Percentiles rank a stretch among this genome's conserved stretches.
Evolutionary conservation across 2,888 invertebrate genomes (phyloP).

Genomic region (Pachliopta kotzebuea): DNA sequence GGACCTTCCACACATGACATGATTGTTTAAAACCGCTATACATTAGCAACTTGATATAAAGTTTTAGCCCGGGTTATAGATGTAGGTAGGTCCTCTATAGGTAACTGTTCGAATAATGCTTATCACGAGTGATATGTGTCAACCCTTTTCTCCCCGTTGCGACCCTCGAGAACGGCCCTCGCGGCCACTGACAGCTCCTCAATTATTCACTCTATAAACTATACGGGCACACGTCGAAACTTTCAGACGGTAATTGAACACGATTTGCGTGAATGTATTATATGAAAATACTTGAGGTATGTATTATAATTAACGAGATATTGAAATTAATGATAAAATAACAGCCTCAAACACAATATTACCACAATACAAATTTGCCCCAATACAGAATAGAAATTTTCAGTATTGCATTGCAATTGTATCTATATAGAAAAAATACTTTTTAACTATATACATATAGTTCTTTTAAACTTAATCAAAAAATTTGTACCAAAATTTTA

Average conservation of each 20-base stretch:
- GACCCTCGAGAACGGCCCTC: constrained; percentile 8
- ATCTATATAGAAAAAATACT: too few species aligned
- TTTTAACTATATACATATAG: too few species aligned
- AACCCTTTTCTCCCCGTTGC: constrained; percentile 19
- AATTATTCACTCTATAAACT: constrained; percentile 23
- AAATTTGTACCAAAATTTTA: too few species aligned
- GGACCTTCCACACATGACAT: too few species aligned
- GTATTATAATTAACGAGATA: neutral
- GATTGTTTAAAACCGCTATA: too few species aligned
- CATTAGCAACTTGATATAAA: too few species aligned
- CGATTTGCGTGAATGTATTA: constrained; percentile 16
- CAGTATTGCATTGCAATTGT: too few species aligned
- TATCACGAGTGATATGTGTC: constrained; percentile 19
- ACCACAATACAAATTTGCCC: too few species aligned
- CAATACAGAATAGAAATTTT: too few species aligned
- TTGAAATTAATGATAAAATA: neutral
- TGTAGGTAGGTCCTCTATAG: neutral
- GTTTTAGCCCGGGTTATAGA: neutral
- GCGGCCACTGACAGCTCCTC: constrained; percentile 20
- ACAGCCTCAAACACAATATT: neutral
- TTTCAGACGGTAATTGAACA: constrained; percentile 19
- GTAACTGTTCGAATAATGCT: constrained; percentile 17
- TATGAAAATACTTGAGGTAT: neutral
- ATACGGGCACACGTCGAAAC: constrained; percentile 8
- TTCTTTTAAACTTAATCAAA: too few species aligned